phyloP scores from a whole-genome alignment of 2,888 invertebrate species.

The Lepidochitona cinerea region DNA sequence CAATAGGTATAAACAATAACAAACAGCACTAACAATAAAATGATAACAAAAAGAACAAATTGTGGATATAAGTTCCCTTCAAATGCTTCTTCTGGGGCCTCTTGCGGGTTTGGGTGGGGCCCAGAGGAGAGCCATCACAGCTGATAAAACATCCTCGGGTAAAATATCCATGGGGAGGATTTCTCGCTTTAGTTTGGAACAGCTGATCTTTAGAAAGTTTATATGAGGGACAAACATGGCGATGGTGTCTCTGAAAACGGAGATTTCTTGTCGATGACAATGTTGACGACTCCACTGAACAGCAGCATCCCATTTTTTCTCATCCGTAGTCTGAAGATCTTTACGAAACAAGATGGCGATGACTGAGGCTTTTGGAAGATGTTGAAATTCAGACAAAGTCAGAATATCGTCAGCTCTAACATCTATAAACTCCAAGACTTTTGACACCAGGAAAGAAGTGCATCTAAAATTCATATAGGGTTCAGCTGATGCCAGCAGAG shows the following conservation, averaged over 20 bases:
- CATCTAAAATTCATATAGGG: neutral
- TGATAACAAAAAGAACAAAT: no score
- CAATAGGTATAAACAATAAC: no score
- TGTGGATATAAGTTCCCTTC: no score
- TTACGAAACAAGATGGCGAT: neutral
- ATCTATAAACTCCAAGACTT: neutral
- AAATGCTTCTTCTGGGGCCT: no score
- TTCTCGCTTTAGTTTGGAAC: neutral
- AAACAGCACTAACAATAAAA: no score
- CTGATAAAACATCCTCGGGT: neutral
- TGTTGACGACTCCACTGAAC: constrained; percentile 2
- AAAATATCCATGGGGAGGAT: neutral
- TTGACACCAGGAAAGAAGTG: neutral
- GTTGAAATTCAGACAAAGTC: neutral
- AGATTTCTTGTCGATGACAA: neutral
- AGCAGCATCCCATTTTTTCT: constrained; percentile 1
- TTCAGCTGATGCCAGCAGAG: neutral
- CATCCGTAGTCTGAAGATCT: neutral
- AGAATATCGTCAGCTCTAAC: neutral
- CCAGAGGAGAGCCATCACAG: neutral
- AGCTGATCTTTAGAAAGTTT: neutral
- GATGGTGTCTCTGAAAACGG: neutral
- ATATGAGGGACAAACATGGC: neutral
- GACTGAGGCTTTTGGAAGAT: neutral
- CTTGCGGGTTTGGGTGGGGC: neutral